Conservation (phyloP, 2,113 vertebrate genomes). For the Dicentrarchus labrax region DNA sequence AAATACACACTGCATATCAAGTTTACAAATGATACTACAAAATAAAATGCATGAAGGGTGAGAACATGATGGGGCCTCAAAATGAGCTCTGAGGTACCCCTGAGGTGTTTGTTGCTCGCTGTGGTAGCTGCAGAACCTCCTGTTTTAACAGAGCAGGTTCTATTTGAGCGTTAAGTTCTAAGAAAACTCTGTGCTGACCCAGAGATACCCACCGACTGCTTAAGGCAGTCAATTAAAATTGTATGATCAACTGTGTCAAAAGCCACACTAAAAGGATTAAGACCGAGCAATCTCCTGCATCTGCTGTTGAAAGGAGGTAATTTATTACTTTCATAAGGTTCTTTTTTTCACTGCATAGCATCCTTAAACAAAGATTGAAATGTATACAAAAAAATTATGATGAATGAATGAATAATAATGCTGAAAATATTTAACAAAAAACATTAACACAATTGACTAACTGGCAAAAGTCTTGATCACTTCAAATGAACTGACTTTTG, state of each 20-base stretch:
- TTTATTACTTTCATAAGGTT: constrained; percentile 10
- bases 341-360: neutral
- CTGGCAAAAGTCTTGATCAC: neutral
- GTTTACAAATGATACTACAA: neutral
- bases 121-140: neutral
- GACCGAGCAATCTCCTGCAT: constrained; percentile 37
- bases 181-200: constrained; percentile 39
- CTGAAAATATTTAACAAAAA: neutral
- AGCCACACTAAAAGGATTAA: constrained; percentile 59
- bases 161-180: neutral
- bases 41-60: neutral
- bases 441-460: neutral
- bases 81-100: constrained; percentile 5
- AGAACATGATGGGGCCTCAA: neutral
- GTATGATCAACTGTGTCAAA: constrained; percentile 70
- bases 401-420: too few species aligned
- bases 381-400: neutral
- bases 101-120: neutral
- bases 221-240: constrained; percentile 70
- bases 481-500: neutral
- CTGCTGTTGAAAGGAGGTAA: constrained; percentile 40
- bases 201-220: constrained; percentile 45
- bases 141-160: constrained; percentile 30
- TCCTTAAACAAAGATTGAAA: constrained; percentile 1
- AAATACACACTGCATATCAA: neutral